A percentile compares a stretch with the other conserved stretches of the same genome.
These are phyloP conservation scores for Zosterops borbonicus DNA, from an alignment of 2,113 vertebrate genomes.

Conservation along the genomic window DNA sequence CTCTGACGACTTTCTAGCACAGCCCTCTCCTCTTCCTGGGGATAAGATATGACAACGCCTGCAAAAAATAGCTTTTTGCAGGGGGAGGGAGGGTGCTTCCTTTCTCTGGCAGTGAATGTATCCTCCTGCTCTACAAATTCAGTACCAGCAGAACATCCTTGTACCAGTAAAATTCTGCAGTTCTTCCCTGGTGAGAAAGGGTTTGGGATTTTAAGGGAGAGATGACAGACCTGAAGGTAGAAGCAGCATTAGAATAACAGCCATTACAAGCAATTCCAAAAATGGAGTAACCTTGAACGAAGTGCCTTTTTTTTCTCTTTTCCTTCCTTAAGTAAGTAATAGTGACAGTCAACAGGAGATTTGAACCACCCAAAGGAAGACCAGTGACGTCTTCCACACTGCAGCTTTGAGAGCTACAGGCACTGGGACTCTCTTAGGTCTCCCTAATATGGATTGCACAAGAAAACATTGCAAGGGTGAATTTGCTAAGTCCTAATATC, in stretches of 20 bases:
- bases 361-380: slow-evolving; percentile 30
- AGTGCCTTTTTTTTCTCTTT: not conserved
- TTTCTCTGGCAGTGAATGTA: slow-evolving; percentile 2
- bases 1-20: not conserved
- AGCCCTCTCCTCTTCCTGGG: slow-evolving; percentile 14
- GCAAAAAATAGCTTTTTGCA: slow-evolving; percentile 37
- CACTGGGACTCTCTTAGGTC: not conserved
- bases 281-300: slow-evolving; percentile 35
- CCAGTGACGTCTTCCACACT: slow-evolving; percentile 15
- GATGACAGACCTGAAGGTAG: not conserved
- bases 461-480: slow-evolving; percentile 16
- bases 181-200: not conserved
- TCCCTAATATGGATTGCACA: slow-evolving; percentile 39
- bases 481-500: not conserved
- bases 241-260: not conserved
- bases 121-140: slow-evolving; percentile 14
- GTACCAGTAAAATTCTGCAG: not conserved
- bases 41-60: slow-evolving; percentile 26
- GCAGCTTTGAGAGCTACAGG: not conserved
- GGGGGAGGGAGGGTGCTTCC: not conserved
- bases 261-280: slow-evolving; percentile 22
- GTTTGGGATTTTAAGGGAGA: not conserved
- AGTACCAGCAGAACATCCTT: not conserved
- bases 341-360: slow-evolving; percentile 36
- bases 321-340: not conserved